Evolutionary conservation across 2,888 invertebrate genomes (phyloP).

Genomic region (Acanthococcus lagerstroemiae): DNA sequence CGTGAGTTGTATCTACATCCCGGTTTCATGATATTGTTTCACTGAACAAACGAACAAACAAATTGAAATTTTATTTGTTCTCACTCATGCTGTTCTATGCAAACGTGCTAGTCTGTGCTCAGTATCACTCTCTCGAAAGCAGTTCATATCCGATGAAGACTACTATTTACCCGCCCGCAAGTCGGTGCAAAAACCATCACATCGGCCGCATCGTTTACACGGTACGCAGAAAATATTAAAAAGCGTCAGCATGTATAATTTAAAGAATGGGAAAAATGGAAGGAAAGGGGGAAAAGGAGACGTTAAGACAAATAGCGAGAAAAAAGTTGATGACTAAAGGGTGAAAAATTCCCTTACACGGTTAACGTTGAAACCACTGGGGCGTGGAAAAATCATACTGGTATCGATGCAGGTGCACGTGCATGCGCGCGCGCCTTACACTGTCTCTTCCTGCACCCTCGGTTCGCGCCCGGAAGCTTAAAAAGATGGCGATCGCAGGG

Average conservation of each 20-base stretch:
- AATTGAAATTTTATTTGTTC: no score
- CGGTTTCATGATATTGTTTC: no score
- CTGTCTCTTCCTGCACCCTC: background rate
- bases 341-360: slow-evolving; percentile 28
- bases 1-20: no score
- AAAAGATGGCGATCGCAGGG: slow-evolving; percentile 30
- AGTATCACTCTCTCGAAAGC: no score
- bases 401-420: slow-evolving; percentile 30
- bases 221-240: no score
- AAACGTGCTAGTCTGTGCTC: no score
- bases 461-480: slow-evolving; percentile 21
- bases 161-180: no score
- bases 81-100: no score
- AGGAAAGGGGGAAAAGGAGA: background rate
- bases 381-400: slow-evolving; percentile 32
- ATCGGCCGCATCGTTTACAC: no score
- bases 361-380: slow-evolving; percentile 28
- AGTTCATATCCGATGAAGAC: no score
- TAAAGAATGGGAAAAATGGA: background rate
- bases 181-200: no score
- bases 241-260: background rate
- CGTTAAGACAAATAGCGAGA: slow-evolving; percentile 23
- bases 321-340: slow-evolving; percentile 29
- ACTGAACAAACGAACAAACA: no score
- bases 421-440: slow-evolving; percentile 21